Evolutionary conservation across 2,113 vertebrate genomes (phyloP), one percentile per base, ranked within the genome.

Genomic region (Empidonax alnorum): DNA sequence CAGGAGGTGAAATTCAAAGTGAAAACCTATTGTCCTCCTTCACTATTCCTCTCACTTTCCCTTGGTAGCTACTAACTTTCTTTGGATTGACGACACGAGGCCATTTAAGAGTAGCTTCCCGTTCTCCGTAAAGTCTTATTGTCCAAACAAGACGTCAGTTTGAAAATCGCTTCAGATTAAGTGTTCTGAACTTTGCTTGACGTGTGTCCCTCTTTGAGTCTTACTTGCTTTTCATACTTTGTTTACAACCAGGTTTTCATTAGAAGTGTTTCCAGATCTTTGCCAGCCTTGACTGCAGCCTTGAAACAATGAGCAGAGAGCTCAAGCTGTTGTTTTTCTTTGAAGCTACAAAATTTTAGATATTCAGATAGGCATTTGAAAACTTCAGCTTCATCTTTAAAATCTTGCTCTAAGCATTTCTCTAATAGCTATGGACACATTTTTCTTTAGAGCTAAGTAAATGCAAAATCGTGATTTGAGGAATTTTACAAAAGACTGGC

Each of bases 81-180:
- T 87, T 66, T 84, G 87, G 37, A 49, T 56, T 84, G 47, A 68
- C 42, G 47, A 68, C 42, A 37, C 10, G 42, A 73, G 46, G 37
- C 53, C 78, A 28, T 63, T 89, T 11, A 27, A 42, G 49, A 68
- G n/a, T 62, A 41, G 53, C 41, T 95, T 46, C 62, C n/a, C 4
- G 0, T n/a, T 82, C n/a, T 72, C 53, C 39, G 6, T 91, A n/a
- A 92, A 89, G 41, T 63, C 44, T 7, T 74, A 7, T 23, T 94
- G 44, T 61, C 49, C 67, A 33, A 81, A 56, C n/a, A 74, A 50
- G 58, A 65, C 39, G 69, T 82, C 69, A 27, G 14, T 72, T 56
- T 68, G 44, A 93, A 84, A 58, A 78, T 78, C 53, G n/a, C 23
- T 96, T 91, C 53, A 66, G 87, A 85, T 91, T 87, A 87, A 85